phyloP scores from a whole-genome alignment of 2,888 invertebrate genomes.

The Nematopogon swammerdamellus region DNA sequence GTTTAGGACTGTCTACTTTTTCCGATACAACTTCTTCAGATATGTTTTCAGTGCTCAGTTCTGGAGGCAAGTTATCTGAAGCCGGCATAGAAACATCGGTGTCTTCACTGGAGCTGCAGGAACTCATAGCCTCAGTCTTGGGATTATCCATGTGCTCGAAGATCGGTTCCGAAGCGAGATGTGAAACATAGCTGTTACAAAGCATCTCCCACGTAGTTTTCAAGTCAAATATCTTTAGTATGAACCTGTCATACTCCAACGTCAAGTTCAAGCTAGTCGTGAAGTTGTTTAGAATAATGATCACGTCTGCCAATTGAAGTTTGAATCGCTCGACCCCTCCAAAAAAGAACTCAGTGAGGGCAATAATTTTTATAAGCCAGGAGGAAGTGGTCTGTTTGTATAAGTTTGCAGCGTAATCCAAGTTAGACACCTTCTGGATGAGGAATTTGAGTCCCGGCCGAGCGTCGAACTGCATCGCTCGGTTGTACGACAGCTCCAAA shows the following conservation, averaged over 20 bases:
- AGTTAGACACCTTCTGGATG: slow-evolving; percentile 87
- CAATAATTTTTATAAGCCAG: slow-evolving; percentile 85
- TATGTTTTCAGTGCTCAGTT: slow-evolving; percentile 11
- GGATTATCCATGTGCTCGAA: slow-evolving; percentile 32
- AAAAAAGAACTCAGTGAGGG: slow-evolving; percentile 81
- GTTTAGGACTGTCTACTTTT: slow-evolving; percentile 29
- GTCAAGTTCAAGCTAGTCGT: slow-evolving; percentile 53
- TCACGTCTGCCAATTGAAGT: slow-evolving; percentile 58
- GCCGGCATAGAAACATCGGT: neutral
- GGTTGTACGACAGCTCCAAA: slow-evolving; percentile 76
- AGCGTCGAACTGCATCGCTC: slow-evolving; percentile 83
- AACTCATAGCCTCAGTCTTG: slow-evolving; percentile 24
- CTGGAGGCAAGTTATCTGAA: neutral
- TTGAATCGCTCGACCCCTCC: slow-evolving; percentile 65
- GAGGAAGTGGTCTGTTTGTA: slow-evolving; percentile 91
- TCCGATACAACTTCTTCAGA: slow-evolving; percentile 13
- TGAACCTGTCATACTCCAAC: slow-evolving; percentile 54
- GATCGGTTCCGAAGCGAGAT: slow-evolving; percentile 34
- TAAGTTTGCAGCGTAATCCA: slow-evolving; percentile 84
- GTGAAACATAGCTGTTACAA: slow-evolving; percentile 55
- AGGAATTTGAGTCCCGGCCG: slow-evolving; percentile 92
- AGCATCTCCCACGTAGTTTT: slow-evolving; percentile 61
- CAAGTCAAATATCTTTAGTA: slow-evolving; percentile 58
- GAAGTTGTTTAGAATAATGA: slow-evolving; percentile 59
- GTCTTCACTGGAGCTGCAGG: slow-evolving; percentile 33